Evolutionary conservation across 2,113 vertebrate species (phyloP).

Genomic region (Catharus fuscescens): DNA sequence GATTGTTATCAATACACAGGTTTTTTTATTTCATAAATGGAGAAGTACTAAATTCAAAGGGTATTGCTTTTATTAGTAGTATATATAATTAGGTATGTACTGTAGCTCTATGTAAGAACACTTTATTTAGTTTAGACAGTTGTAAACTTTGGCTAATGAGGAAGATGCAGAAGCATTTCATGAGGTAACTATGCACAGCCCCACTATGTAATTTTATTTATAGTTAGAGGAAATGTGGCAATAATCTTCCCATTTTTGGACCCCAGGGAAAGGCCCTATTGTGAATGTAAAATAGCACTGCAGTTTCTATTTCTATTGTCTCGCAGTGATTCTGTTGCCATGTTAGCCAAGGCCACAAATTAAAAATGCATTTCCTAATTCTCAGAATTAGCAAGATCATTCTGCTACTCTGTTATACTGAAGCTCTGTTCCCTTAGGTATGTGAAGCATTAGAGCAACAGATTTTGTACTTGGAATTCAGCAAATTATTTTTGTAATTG

Average conservation of each 20-base stretch:
- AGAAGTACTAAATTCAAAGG: neutral
- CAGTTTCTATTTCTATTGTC: slow-evolving; percentile 21
- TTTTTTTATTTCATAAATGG: neutral
- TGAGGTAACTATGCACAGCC: neutral
- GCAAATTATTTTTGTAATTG: neutral
- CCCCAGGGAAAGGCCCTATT: neutral
- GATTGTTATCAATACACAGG: neutral
- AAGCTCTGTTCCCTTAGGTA: neutral
- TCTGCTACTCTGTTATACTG: neutral
- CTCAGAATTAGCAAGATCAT: neutral
- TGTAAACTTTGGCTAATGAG: neutral
- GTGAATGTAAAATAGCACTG: slow-evolving; percentile 8
- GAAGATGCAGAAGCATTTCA: neutral
- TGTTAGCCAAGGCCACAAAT: slow-evolving; percentile 1
- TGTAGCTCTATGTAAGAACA: neutral
- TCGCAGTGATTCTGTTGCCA: slow-evolving; percentile 28
- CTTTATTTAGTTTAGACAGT: neutral
- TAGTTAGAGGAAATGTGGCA: neutral
- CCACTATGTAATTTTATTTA: neutral
- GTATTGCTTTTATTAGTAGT: neutral
- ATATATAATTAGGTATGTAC: neutral
- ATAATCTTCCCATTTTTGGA: neutral
- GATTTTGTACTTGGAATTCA: neutral
- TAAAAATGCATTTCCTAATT: slow-evolving; percentile 21
- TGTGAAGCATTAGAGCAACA: neutral